Percentiles rank a stretch among this genome's conserved stretches.
phyloP scores from a whole-genome alignment of 2,113 vertebrate genomes.

The Nothoprocta perdicaria region DNA sequence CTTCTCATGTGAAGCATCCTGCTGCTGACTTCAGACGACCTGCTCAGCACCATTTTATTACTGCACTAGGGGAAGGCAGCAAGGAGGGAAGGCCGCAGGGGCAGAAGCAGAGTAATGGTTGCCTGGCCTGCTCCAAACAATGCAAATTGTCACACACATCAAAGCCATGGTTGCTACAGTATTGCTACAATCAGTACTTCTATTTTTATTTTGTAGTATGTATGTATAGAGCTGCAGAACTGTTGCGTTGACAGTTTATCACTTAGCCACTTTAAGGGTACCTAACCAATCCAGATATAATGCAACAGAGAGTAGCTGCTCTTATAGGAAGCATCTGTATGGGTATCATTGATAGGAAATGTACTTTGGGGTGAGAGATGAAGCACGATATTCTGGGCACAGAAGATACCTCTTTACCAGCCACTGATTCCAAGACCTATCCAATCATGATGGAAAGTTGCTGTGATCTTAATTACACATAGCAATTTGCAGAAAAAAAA shows the following conservation, averaged over 20 bases:
- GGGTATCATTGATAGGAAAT: not conserved
- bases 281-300: not conserved
- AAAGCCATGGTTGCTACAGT: rapidly evolving
- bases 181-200: not conserved
- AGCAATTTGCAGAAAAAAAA: slow-evolving; percentile 19
- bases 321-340: not conserved
- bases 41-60: rapidly evolving
- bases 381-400: not conserved
- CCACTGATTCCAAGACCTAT: rapidly evolving
- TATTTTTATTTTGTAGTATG: not conserved
- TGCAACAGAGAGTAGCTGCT: not conserved
- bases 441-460: not conserved
- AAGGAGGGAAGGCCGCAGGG: not conserved
- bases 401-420: not conserved
- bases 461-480: slow-evolving; percentile 1
- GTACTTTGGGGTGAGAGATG: not conserved
- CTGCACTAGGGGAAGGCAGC: not conserved
- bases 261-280: not conserved
- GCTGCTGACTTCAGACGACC: not conserved
- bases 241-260: not conserved
- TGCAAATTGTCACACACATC: not conserved
- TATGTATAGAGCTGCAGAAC: rapidly evolving
- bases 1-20: not conserved
- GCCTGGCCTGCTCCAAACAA: not conserved
- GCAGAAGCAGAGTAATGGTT: not conserved